Conservation (phyloP, 2,888 invertebrate species). For the Napeogenes inachia region DNA sequence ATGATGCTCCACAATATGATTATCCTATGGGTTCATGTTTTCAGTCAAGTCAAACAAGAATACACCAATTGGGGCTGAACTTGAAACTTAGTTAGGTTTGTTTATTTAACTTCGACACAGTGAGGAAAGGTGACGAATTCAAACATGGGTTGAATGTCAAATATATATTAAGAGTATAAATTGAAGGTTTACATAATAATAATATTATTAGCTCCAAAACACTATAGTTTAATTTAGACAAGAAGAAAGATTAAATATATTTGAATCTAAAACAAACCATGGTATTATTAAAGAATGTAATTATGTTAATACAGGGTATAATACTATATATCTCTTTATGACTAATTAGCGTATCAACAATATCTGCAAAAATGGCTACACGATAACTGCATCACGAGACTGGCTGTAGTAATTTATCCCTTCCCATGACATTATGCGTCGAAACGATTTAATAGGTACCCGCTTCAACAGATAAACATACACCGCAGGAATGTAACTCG, state of each 20-base stretch:
- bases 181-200: no score
- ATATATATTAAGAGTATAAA: background rate
- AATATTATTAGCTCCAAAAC: no score
- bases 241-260: no score
- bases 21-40: no score
- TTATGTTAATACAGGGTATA: no score
- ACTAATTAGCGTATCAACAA: constrained; percentile 10
- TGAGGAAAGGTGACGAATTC: background rate
- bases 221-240: no score
- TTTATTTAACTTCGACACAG: constrained; percentile 3
- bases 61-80: background rate
- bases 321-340: no score
- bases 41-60: no score
- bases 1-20: no score
- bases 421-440: constrained; percentile 1
- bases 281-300: no score
- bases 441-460: constrained; percentile 2
- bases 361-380: constrained; percentile 21
- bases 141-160: constrained; percentile 4
- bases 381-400: constrained; percentile 25
- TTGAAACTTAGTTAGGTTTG: constrained; percentile 4
- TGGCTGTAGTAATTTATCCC: background rate
- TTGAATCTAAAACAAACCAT: no score
- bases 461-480: background rate
- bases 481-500: no score